Conservation (phyloP, 92 coral and sea anemone genomes). For the Siderastrea radians region DNA sequence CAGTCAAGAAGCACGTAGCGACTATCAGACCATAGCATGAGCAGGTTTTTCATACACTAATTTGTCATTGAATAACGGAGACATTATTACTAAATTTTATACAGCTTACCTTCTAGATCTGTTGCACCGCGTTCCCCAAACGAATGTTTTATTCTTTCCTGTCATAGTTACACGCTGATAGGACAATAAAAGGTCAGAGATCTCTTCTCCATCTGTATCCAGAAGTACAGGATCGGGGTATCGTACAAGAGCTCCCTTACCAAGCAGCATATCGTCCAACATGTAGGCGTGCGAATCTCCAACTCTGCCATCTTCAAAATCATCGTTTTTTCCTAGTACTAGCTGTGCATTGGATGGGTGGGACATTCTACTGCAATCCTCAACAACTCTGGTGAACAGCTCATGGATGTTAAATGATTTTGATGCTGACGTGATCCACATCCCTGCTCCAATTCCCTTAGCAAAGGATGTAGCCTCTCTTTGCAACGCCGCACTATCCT, state of each 20-base stretch:
- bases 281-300: neutral
- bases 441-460: constrained; percentile 57
- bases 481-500: constrained; percentile 49
- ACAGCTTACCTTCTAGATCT: neutral
- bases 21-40: no score
- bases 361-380: neutral
- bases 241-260: constrained; percentile 23
- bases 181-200: constrained; percentile 24
- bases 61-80: no score
- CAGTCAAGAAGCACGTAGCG: no score
- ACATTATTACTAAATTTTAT: no score
- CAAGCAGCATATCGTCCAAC: constrained; percentile 30
- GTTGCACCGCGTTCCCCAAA: constrained; percentile 52
- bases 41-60: no score
- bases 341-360: neutral
- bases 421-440: constrained; percentile 70
- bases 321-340: neutral
- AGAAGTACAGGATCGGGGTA: constrained; percentile 67
- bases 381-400: constrained; percentile 53
- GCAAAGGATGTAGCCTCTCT: constrained; percentile 60
- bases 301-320: neutral
- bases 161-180: constrained; percentile 52
- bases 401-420: constrained; percentile 57
- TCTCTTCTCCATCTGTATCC: constrained; percentile 36
- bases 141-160: constrained; percentile 25